A percentile compares a stretch with the other conserved stretches of the same genome.
phyloP scores from a whole-genome alignment of 2,797 vertebrate species.

The Rachycentron canadum region DNA sequence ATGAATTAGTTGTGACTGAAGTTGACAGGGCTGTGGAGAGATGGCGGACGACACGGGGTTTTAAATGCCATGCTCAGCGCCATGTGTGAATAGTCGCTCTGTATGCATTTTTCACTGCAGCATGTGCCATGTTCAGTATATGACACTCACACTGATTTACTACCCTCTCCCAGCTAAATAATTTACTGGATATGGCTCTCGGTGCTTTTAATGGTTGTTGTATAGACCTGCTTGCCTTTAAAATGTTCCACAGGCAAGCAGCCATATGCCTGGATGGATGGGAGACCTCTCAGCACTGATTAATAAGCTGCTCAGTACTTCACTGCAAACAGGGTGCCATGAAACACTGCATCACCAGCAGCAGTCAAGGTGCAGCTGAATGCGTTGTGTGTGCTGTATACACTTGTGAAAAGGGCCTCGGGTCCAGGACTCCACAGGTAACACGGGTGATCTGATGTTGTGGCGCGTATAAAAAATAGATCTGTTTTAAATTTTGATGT shows the following conservation, averaged over 20 bases:
- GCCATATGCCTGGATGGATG: constrained; percentile 78
- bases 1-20: constrained; percentile 82
- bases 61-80: constrained; percentile 78
- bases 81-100: constrained; percentile 75
- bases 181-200: constrained; percentile 81
- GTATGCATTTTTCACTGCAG: constrained; percentile 80
- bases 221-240: constrained; percentile 82
- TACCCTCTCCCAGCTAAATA: constrained; percentile 80
- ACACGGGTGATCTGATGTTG: constrained; percentile 58
- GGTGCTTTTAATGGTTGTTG: constrained; percentile 82
- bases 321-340: constrained; percentile 73
- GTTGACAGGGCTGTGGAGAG: constrained; percentile 76
- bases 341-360: constrained; percentile 71
- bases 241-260: constrained; percentile 79
- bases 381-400: constrained; percentile 50
- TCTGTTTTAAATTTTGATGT: constrained; percentile 76
- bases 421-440: constrained; percentile 59
- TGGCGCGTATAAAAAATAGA: constrained; percentile 47
- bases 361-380: constrained; percentile 47
- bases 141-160: constrained; percentile 84
- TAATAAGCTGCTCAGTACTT: constrained; percentile 78
- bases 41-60: constrained; percentile 74
- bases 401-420: constrained; percentile 52
- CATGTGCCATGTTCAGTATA: constrained; percentile 81
- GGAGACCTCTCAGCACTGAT: constrained; percentile 78